Evolutionary conservation across 2,113 vertebrate species (phyloP), one percentile per base, ranked within the genome.

Genomic region (Malurus elegans): DNA sequence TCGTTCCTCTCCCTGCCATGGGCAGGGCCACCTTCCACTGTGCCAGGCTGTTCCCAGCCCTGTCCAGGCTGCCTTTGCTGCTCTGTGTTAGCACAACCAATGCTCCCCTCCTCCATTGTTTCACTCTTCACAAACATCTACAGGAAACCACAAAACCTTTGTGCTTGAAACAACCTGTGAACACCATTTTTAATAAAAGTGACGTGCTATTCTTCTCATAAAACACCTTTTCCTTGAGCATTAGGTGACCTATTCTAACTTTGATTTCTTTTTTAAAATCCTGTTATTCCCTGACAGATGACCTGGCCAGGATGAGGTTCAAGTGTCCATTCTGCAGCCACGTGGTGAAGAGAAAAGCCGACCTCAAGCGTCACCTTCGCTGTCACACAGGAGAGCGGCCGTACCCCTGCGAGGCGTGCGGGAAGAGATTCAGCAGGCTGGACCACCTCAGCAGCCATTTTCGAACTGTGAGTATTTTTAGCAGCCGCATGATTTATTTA

Each of bases 271-370:
- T 14, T 67, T 26, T 25, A 9, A 28, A 92, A 88, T 38, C 36
- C 3, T 8, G 1, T 70, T 86, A 14, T 94, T 84, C 91, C n/a
- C 23, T 66, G 58, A 69, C 98, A 99, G 99, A 99, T 88, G 98
- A 98, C 48, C 98, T 99, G 92, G 98, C 99, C 60, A 97, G 98
- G 65, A 99, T 99, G 98, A 98, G 98, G 75, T 99, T 99, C 98
- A 99, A 99, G 97, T 99, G 99, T 76, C 99, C 99, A 0, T 99
- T 99, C 96, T 99, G 99, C 94, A 99, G 99, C 9, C 99, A 99
- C 8, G 99, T 99, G 79, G 99, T 99, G 80, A 99, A 99, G 93
- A 98, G 99, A 88, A 99, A 99, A 96, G 99, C 99, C 0, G 99
- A 99, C 97, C 98, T 99, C 20, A 99, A 99, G 97, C 98, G 99